These are phyloP conservation scores for Eurosta solidaginis DNA, from an alignment of 1,140 invertebrate genomes.

Conservation along the genomic window DNA sequence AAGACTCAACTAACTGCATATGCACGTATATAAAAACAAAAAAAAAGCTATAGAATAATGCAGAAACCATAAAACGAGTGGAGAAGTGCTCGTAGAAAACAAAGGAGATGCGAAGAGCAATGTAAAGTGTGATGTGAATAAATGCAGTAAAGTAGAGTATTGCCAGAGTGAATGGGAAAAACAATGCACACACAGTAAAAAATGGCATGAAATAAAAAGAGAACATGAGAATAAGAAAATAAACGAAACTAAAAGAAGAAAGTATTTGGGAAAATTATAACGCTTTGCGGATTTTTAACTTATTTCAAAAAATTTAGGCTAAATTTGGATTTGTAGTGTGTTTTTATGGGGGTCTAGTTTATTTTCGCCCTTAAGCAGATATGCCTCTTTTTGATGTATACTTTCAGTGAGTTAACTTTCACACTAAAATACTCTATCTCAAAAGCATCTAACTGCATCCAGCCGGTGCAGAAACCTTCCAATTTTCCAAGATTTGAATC, in stretches of 20 bases:
- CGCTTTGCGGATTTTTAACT: too few relatives aligned
- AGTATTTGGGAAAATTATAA: neutral
- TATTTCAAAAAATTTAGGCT: too few relatives aligned
- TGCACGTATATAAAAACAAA: neutral
- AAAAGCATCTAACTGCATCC: too few relatives aligned
- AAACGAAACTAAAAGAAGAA: neutral
- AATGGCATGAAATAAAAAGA: neutral
- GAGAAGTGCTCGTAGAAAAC: too few relatives aligned
- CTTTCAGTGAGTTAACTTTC: too few relatives aligned
- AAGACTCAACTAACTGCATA: constrained; percentile 17
- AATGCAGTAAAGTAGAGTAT: neutral
- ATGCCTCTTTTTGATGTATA: too few relatives aligned
- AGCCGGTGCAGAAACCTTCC: too few relatives aligned
- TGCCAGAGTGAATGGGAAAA: neutral
- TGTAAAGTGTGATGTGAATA: neutral
- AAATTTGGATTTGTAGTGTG: too few relatives aligned
- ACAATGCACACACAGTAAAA: neutral
- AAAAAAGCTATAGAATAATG: neutral
- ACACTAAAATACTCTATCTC: too few relatives aligned
- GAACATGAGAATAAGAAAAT: neutral
- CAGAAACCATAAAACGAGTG: neutral
- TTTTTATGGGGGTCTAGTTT: too few relatives aligned
- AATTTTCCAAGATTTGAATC: too few relatives aligned
- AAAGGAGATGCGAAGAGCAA: neutral
- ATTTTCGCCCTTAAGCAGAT: too few relatives aligned